These are phyloP conservation scores for Guaruba guarouba DNA, from an alignment of 2,113 vertebrate genomes.

Conservation along the genomic window DNA sequence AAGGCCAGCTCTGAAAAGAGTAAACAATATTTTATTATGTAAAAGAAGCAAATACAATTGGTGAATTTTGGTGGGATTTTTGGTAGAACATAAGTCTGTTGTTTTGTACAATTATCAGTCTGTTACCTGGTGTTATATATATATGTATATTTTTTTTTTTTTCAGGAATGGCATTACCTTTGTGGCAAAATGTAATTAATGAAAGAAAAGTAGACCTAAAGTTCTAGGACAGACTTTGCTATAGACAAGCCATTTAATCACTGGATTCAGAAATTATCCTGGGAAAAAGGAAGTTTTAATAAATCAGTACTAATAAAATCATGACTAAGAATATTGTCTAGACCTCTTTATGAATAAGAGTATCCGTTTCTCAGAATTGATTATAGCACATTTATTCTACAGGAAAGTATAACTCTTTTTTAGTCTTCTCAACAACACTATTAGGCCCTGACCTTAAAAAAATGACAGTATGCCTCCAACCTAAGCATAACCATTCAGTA, in stretches of 20 bases:
- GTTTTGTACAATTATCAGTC: neutral
- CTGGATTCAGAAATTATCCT: neutral
- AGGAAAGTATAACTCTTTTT: neutral
- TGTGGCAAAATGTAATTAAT: neutral
- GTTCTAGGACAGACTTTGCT: neutral
- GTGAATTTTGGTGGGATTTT: neutral
- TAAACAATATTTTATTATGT: neutral
- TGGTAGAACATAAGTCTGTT: neutral
- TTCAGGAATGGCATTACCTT: neutral
- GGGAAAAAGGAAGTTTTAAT: neutral
- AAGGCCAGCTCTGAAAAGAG: neutral
- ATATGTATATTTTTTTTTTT: neutral
- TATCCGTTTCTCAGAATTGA: neutral
- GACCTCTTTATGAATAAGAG: neutral
- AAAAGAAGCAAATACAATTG: neutral
- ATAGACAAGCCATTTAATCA: neutral
- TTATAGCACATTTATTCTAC: neutral
- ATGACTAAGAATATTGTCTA: neutral
- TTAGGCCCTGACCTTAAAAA: neutral
- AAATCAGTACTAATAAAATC: neutral
- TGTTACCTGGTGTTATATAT: neutral
- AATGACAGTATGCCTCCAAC: neutral
- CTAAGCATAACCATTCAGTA: neutral
- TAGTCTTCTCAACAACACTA: neutral
- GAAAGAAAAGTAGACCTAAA: neutral